Percentiles rank a stretch among this genome's conserved stretches.
Conservation (phyloP, 2,113 vertebrate species). For the Elephas maximus region DNA sequence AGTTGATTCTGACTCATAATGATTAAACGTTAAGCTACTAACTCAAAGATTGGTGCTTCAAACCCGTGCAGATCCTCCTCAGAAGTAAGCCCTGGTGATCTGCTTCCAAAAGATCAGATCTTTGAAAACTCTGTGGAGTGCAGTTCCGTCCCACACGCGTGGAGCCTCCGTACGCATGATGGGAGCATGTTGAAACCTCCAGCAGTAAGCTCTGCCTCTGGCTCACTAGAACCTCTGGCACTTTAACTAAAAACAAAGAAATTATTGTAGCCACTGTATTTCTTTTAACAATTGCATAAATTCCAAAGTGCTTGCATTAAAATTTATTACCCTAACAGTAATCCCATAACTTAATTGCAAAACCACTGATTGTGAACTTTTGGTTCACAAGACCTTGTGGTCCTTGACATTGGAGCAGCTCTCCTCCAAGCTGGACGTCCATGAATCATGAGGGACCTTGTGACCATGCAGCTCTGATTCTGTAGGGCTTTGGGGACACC, state of each 20-base stretch:
- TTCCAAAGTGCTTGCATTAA: neutral
- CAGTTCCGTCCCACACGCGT: too few relatives aligned
- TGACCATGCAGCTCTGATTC: fast-evolving
- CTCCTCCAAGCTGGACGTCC: fast-evolving
- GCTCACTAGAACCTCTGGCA: neutral
- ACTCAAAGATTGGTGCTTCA: too few relatives aligned
- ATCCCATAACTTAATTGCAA: neutral
- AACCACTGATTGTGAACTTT: neutral
- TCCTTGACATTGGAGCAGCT: neutral
- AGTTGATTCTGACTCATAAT: too few relatives aligned
- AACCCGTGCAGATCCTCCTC: too few relatives aligned
- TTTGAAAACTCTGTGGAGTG: too few relatives aligned
- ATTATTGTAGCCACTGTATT: neutral
- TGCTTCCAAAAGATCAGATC: too few relatives aligned
- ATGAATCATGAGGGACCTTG: fast-evolving
- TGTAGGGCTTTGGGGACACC: neutral
- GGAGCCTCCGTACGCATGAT: too few relatives aligned
- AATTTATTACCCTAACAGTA: neutral
- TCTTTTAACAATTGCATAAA: neutral
- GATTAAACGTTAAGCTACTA: too few relatives aligned
- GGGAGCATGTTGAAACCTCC: fast-evolving
- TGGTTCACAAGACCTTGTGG: neutral
- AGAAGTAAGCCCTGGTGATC: too few relatives aligned
- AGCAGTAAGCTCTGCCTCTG: fast-evolving
- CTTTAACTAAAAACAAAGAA: neutral